Conservation (phyloP, 2,888 invertebrate genomes). For the Clusia tigrina region DNA sequence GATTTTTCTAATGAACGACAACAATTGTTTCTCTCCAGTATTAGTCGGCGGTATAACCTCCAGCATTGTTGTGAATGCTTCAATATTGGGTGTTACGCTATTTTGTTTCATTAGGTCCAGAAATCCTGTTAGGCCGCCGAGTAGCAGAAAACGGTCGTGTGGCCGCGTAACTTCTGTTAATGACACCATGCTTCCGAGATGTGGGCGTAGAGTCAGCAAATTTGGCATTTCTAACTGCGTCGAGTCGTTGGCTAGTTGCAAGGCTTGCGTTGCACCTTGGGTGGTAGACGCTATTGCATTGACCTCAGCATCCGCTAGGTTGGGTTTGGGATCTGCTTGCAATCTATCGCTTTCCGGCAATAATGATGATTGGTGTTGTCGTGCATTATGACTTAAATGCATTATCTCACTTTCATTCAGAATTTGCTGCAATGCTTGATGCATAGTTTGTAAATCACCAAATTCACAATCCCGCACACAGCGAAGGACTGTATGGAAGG, state of each 20-base stretch:
- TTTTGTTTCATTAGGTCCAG: constrained; percentile 76
- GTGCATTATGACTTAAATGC: constrained; percentile 14
- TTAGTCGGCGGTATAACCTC: constrained; percentile 73
- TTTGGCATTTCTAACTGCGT: constrained; percentile 68
- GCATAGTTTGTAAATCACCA: constrained; percentile 71
- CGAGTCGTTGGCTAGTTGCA: constrained; percentile 10
- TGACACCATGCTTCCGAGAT: constrained; percentile 70
- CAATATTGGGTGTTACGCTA: constrained; percentile 76
- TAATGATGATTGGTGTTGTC: constrained; percentile 7
- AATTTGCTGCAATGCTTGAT: constrained; percentile 66
- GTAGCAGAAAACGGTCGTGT: constrained; percentile 75
- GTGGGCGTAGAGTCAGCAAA: constrained; percentile 70
- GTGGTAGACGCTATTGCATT: neutral
- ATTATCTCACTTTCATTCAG: constrained; percentile 29
- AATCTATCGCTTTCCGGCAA: neutral
- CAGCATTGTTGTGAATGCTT: constrained; percentile 80
- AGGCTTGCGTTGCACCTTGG: constrained; percentile 11
- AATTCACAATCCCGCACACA: constrained; percentile 83
- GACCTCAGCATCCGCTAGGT: neutral
- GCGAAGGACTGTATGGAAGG: constrained; percentile 83
- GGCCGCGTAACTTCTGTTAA: constrained; percentile 69
- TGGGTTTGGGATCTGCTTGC: neutral
- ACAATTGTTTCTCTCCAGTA: constrained; percentile 74
- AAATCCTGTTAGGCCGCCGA: constrained; percentile 81
- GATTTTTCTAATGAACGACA: constrained; percentile 70